Evolutionary conservation across 2,113 vertebrate genomes (phyloP).

Genomic region (Hippocampus zosterae): DNA sequence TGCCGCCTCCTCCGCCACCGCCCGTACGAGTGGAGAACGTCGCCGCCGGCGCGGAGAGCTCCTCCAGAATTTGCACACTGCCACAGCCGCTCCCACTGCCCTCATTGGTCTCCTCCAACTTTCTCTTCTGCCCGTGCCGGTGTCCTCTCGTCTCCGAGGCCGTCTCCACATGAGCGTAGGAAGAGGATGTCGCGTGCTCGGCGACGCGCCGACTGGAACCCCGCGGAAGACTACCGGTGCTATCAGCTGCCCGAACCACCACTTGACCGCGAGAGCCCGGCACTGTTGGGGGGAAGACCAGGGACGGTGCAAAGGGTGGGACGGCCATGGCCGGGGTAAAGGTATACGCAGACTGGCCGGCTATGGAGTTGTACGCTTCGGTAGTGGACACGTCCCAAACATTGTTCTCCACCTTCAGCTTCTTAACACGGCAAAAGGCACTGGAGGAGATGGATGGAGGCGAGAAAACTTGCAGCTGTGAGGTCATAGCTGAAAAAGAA

Average conservation of each 20-base stretch:
- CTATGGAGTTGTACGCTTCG: constrained; percentile 75
- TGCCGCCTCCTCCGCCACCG: constrained; percentile 84
- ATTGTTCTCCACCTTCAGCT: constrained; percentile 95
- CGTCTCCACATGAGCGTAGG: constrained; percentile 62
- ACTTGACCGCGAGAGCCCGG: constrained; percentile 85
- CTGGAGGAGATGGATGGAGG: constrained; percentile 95
- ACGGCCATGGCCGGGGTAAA: constrained; percentile 78
- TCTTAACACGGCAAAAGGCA: constrained; percentile 98
- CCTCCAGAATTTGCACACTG: constrained; percentile 96
- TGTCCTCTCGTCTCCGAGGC: constrained; percentile 66
- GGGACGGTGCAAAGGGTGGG: constrained; percentile 79
- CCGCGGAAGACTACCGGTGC: constrained; percentile 82
- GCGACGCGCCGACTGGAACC: constrained; percentile 79
- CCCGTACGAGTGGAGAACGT: constrained; percentile 88
- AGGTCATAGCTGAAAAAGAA: constrained; percentile 84
- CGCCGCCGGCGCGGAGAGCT: constrained; percentile 93
- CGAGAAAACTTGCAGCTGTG: constrained; percentile 98
- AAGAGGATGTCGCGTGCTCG: constrained; percentile 70
- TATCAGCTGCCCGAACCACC: constrained; percentile 91
- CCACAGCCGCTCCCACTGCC: constrained; percentile 81
- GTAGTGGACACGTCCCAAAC: constrained; percentile 91
- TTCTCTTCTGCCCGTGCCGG: constrained; percentile 91
- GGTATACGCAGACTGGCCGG: constrained; percentile 84
- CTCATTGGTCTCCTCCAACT: constrained; percentile 82
- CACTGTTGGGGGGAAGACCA: constrained; percentile 82